These are phyloP conservation scores for Griposia aprilina DNA, from an alignment of 2,888 invertebrate genomes.

Conservation along the genomic window DNA sequence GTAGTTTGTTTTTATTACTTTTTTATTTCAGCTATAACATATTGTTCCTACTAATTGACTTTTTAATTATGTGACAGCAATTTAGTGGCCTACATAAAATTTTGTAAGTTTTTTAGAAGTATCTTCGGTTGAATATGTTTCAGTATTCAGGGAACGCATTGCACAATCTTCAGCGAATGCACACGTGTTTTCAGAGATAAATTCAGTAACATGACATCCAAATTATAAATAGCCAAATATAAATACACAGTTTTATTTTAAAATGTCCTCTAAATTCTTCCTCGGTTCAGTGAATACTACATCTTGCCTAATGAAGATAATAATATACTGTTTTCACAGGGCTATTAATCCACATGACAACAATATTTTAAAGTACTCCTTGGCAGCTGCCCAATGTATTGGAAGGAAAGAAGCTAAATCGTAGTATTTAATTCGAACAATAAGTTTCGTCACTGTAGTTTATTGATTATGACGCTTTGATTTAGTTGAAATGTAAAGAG, in stretches of 20 bases:
- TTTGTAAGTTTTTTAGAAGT: not conserved
- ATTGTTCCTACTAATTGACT: not conserved
- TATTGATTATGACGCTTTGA: conserved; percentile 48
- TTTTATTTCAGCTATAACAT: conserved; percentile 2
- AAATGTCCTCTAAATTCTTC: conserved; percentile 72
- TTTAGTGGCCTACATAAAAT: not conserved
- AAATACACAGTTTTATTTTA: conserved; percentile 71
- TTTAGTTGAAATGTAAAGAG: not conserved
- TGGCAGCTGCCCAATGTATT: conserved; percentile 84
- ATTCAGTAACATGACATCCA: conserved; percentile 48
- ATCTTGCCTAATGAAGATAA: conserved; percentile 70
- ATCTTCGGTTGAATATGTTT: not conserved
- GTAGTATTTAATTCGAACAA: conserved; percentile 75
- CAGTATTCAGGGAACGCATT: conserved; percentile 31
- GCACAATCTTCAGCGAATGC: conserved; percentile 42
- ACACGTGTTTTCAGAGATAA: conserved; percentile 39
- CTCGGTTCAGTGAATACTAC: conserved; percentile 67
- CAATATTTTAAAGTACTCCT: conserved; percentile 75
- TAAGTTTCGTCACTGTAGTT: conserved; percentile 67
- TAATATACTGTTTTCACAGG: conserved; percentile 70
- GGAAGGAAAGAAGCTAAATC: conserved; percentile 78
- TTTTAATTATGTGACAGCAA: not conserved
- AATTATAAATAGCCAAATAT: conserved; percentile 64
- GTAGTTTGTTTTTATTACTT: conserved; percentile 10
- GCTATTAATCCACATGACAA: conserved; percentile 75